Evolutionary conservation across 2,888 invertebrate species (phyloP), one percentile per base, ranked within the genome.

Genomic region (Perithous albicinctus): DNA sequence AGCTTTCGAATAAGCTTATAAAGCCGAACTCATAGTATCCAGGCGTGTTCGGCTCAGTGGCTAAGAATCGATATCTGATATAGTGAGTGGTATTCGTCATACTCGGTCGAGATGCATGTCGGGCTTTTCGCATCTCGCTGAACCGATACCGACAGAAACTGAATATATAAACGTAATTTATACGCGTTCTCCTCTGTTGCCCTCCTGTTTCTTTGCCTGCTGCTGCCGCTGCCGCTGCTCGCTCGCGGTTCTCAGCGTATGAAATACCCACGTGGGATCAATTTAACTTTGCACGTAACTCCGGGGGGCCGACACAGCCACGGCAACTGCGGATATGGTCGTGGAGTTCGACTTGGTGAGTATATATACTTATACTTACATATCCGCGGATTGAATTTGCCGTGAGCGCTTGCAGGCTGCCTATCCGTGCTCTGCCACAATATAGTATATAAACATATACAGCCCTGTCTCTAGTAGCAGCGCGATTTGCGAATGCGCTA

Each of bases 361-460:
- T 43, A n/a, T 35, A n/a, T 35, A 51, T 70, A 72, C 72, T 64
- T 74, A n/a, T n/a, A 74, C 59, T 74, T 74, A 59, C 73, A 74
- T 79, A 79, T 79, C 79, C 67, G 67, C 66, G 79, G 66, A 79
- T 79, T 79, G 74, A 79, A 79, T 79, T 79, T 61, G 38, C 69
- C 69, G 69, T 23, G 51, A 72, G 73, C 56, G 56, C 56, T 56
- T 32, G 56, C 32, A 29, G 32, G 35, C 32, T 35, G 29, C 59
- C 15, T 59, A 15, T 6, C 2, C 23, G 6, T 20, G 23, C 32
- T 10, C 59, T 32, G 15, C 18, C 18, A 12, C 59, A 18, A 56
- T 56, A 29, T n/a, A n/a, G n/a, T n/a, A n/a, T 56, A 56, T n/a
- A 56, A 56, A 56, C 54, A 56, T 29, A 56, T 29, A 56, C 5